A percentile compares a stretch with the other conserved stretches of the same genome.
Conservation (phyloP, 2,113 vertebrate species). For the Oxygymnocypris stewartii region DNA sequence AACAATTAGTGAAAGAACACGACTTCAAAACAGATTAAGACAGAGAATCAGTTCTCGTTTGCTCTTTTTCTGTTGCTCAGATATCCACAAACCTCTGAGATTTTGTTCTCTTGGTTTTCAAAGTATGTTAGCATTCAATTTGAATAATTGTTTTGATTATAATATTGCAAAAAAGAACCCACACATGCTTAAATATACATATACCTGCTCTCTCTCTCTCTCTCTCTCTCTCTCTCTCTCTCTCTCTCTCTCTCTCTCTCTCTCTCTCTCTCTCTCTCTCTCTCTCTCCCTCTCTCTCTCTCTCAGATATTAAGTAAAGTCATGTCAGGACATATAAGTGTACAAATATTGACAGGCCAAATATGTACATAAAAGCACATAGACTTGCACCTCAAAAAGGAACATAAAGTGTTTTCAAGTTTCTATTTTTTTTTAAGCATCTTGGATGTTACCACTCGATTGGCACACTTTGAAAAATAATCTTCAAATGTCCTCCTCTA, state of each 20-base stretch:
- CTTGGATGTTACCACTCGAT: constrained; percentile 8
- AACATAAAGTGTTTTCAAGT: not conserved
- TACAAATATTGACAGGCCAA: constrained; percentile 14
- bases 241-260: not conserved
- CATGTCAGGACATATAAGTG: not conserved
- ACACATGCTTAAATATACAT: not conserved
- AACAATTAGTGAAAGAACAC: not conserved
- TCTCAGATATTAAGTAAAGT: not conserved
- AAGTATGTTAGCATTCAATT: not conserved
- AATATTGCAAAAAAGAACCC: not conserved
- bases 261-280: too few species aligned
- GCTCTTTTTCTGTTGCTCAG: not conserved
- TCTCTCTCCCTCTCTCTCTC: too few species aligned
- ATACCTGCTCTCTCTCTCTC: not conserved
- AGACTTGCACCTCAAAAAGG: not conserved
- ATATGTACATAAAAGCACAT: not conserved
- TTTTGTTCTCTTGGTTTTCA: not conserved
- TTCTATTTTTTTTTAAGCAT: not conserved
- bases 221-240: too few species aligned
- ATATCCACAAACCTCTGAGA: not conserved
- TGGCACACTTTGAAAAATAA: constrained; percentile 24
- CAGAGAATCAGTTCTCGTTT: not conserved
- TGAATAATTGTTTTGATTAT: constrained; percentile 2
- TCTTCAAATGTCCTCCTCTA: constrained; percentile 33
- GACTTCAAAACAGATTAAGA: not conserved